These are phyloP conservation scores for Procambarus clarkii DNA, from an alignment of 1,140 invertebrate genomes.

Conservation along the genomic window DNA sequence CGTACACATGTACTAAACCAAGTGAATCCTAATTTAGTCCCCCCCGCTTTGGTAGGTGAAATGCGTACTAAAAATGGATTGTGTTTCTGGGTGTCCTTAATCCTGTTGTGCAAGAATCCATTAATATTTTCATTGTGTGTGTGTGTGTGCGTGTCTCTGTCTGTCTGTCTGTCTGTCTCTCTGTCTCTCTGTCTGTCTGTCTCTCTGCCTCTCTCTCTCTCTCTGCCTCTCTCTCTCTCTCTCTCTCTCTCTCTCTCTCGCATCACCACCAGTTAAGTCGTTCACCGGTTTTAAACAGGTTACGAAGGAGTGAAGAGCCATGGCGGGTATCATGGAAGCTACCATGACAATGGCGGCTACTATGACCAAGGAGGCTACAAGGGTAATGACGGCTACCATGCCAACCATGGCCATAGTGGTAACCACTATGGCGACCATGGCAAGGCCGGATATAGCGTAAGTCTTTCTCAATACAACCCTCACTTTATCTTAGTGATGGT, in stretches of 20 bases:
- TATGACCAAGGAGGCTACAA: not conserved
- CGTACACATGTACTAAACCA: too few species aligned
- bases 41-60: too few species aligned
- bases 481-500: not conserved
- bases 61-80: too few species aligned
- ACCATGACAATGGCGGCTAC: not conserved
- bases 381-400: not conserved
- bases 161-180: too few species aligned
- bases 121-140: too few species aligned
- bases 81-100: too few species aligned
- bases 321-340: not conserved
- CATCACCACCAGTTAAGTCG: not conserved
- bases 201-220: not conserved
- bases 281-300: not conserved
- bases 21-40: too few species aligned
- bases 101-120: too few species aligned
- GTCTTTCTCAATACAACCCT: not conserved
- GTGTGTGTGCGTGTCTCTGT: too few species aligned
- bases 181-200: too few species aligned
- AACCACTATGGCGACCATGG: constrained; percentile 45
- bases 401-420: constrained; percentile 34
- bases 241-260: too few species aligned
- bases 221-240: not conserved
- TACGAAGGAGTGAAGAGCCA: not conserved
- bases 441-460: constrained; percentile 45